phyloP scores from a whole-genome alignment of 2,113 vertebrate genomes.

The Sinocyclocheilus maitianheensis region DNA sequence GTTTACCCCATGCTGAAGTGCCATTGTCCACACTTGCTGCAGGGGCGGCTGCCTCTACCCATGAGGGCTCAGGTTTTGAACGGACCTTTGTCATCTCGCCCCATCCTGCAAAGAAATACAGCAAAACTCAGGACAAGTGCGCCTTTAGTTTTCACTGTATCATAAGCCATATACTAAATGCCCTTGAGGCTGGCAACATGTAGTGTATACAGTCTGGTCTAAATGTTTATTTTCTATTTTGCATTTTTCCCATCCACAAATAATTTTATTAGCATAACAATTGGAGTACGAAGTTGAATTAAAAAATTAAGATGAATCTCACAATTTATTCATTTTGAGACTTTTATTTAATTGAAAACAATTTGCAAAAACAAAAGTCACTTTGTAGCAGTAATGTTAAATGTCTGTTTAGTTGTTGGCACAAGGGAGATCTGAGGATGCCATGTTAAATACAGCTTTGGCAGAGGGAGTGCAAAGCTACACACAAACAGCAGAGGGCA shows the following conservation, averaged over 20 bases:
- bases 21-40: slow-evolving; percentile 89
- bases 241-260: background rate
- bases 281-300: background rate
- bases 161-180: background rate
- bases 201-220: background rate
- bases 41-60: slow-evolving; percentile 85
- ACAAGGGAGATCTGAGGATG: slow-evolving; percentile 43
- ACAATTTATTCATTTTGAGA: background rate
- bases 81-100: slow-evolving; percentile 86
- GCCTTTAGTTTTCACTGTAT: background rate
- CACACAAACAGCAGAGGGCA: slow-evolving; percentile 65
- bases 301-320: background rate
- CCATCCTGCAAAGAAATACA: slow-evolving; percentile 79
- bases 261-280: too few species aligned
- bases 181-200: background rate
- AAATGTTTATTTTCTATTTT: background rate
- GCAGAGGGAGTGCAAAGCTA: slow-evolving; percentile 18
- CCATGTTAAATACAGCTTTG: slow-evolving; percentile 63
- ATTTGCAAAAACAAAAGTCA: background rate
- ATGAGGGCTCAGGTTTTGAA: slow-evolving; percentile 86
- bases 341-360: background rate
- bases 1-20: slow-evolving; percentile 92
- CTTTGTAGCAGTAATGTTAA: background rate
- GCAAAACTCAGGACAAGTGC: background rate
- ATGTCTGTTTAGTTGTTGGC: slow-evolving; percentile 67